phyloP scores from a whole-genome alignment of 2,113 vertebrate species.

The Eonycteris spelaea region DNA sequence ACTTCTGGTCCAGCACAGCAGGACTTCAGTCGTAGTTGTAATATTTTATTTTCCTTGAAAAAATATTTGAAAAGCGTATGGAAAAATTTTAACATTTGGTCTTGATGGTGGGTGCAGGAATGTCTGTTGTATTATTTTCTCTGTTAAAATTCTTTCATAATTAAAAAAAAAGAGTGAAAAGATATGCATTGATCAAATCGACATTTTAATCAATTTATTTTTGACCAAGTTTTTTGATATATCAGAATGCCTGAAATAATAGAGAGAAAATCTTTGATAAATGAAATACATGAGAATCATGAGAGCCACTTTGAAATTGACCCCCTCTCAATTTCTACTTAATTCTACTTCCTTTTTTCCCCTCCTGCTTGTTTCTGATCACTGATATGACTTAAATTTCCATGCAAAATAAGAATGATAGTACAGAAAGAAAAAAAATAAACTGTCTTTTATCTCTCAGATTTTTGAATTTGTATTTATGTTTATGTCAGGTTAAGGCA shows the following conservation, averaged over 20 bases:
- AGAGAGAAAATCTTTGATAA: background rate
- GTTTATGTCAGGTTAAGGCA: constrained; percentile 36
- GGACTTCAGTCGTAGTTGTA: background rate
- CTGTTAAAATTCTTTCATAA: background rate
- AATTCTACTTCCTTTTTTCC: background rate
- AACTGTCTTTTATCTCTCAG: background rate
- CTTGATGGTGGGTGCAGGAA: background rate
- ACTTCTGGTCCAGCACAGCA: background rate
- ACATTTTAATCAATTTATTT: background rate
- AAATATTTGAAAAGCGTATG: background rate
- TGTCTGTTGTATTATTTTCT: background rate
- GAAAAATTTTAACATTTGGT: constrained; percentile 25
- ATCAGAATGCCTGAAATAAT: background rate
- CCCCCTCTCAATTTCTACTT: background rate
- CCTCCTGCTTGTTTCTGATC: background rate
- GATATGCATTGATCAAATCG: background rate
- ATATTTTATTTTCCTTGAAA: background rate
- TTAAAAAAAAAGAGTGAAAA: background rate
- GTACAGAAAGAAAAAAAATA: constrained; percentile 7
- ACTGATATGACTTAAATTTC: background rate
- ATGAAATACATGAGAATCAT: background rate
- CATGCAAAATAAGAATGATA: background rate
- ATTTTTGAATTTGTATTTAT: constrained; percentile 52
- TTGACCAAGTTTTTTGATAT: background rate
- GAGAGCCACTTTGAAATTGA: background rate